Percentiles rank a stretch among this genome's conserved stretches.
Evolutionary conservation across 1,140 invertebrate genomes (phyloP).

Genomic region (Phthorimaea operculella): DNA sequence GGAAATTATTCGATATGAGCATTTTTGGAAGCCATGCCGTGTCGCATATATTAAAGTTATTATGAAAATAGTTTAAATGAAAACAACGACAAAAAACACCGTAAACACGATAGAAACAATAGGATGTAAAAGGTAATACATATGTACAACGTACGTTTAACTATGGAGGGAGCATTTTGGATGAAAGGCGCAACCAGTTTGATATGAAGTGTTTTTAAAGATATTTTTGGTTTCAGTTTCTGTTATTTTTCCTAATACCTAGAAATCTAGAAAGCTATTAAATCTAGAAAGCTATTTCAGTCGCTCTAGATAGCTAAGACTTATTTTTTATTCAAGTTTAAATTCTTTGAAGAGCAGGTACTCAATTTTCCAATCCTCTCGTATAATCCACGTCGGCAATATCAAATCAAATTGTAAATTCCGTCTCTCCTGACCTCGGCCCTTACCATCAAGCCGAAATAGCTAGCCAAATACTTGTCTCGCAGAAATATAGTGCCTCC

Average conservation of each 20-base stretch:
- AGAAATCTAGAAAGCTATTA: background rate
- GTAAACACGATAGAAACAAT: too few relatives aligned
- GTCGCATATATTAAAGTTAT: background rate
- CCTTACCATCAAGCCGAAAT: constrained; percentile 11
- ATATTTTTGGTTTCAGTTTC: too few relatives aligned
- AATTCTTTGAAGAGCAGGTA: too few relatives aligned
- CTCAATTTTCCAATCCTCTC: background rate
- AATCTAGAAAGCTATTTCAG: too few relatives aligned
- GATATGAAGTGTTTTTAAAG: too few relatives aligned
- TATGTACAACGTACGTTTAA: too few relatives aligned
- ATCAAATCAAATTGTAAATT: background rate
- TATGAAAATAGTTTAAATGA: background rate
- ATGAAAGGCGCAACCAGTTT: too few relatives aligned
- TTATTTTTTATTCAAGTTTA: too few relatives aligned
- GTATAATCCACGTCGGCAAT: background rate
- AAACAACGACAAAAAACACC: too few relatives aligned
- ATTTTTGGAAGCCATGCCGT: background rate
- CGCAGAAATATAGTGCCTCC: constrained; percentile 22
- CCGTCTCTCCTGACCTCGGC: background rate
- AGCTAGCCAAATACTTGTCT: constrained; percentile 17
- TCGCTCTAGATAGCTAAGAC: too few relatives aligned
- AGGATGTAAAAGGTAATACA: too few relatives aligned
- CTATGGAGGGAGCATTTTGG: too few relatives aligned
- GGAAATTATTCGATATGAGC: background rate
- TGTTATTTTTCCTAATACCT: background rate